Evolutionary conservation across 92 coral and sea anemone genomes (phyloP), one percentile per base, ranked within the genome.

Genomic region (Umimayanthus chanpuru): DNA sequence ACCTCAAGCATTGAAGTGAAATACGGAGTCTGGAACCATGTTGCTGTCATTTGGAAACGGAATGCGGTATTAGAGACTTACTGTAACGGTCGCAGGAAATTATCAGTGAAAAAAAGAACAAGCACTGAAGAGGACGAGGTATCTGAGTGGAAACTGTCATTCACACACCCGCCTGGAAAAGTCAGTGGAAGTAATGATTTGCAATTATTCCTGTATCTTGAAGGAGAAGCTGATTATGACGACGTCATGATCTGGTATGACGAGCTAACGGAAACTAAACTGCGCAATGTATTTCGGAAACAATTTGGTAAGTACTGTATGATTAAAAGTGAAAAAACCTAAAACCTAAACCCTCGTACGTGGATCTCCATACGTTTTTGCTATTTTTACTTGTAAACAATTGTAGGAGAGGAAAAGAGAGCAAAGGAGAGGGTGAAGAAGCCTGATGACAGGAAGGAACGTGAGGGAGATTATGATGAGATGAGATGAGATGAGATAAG

Each of bases 161-260:
- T 15, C 43, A 56, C 18, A 25, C 39, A 49, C 47, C 64, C 11
- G 4, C 14, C 86, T 8, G 39, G 67, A 14, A 41, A 83, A 32
- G 55, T 61, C 73, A 81, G 23, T 9, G 29, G 47, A 29, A 49
- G 47, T 49, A 83, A 20, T 9, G 20, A 25, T 26, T 26, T 2
- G 58, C 58, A 53, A 18, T 11, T 49, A 40, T 83, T 83, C 61
- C 26, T 83, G 44, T 83, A 83, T 83, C 87, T 83, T 43, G 87
- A 41, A 21, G 87, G 87, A 83, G 32, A 68, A 12, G 87, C 65
- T 47, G 64, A 72, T 70, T 83, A 67, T 68, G 87, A 70, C 0
- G 64, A 83, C 12, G 14, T 83, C 41, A 68, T 70, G 79, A 71
- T 83, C 74, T 83, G 87, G 87, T 83, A 43, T 47, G 43, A 83